Evolutionary conservation across 1,140 invertebrate genomes (phyloP).

Genomic region (Camponotus vicinus): DNA sequence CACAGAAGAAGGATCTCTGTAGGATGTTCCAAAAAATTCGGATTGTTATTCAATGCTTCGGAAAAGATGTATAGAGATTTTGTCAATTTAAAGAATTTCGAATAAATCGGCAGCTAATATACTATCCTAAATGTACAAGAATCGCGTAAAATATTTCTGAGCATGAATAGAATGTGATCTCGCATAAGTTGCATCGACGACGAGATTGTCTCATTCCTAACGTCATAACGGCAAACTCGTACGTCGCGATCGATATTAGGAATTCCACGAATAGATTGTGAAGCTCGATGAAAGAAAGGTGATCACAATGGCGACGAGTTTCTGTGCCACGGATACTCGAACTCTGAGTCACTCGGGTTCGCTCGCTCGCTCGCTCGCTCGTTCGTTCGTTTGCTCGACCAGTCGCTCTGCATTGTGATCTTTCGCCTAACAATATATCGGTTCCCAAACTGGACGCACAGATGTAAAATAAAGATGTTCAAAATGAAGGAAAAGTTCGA

Average conservation of each 20-base stretch:
- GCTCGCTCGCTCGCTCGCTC: conserved; percentile 34
- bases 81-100: neutral
- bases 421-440: conserved; percentile 72
- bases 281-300: conserved; percentile 53
- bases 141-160: neutral
- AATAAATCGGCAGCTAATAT: neutral
- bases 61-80: neutral
- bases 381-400: conserved; percentile 17
- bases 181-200: neutral
- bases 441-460: conserved; percentile 35
- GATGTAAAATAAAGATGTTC: neutral
- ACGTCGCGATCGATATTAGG: conserved; percentile 17
- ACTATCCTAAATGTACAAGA: neutral
- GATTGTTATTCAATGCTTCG: neutral
- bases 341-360: conserved; percentile 65
- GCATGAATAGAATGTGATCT: neutral
- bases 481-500: neutral
- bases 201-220: neutral
- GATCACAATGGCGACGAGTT: conserved; percentile 56
- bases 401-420: conserved; percentile 61
- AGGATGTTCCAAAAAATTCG: neutral
- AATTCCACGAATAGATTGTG: conserved; percentile 29
- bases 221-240: conserved; percentile 1
- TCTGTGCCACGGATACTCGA: conserved; percentile 69
- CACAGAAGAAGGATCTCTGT: neutral